These are phyloP conservation scores for Neoarius graeffei DNA, from an alignment of 2,113 vertebrate species.

Conservation along the genomic window DNA sequence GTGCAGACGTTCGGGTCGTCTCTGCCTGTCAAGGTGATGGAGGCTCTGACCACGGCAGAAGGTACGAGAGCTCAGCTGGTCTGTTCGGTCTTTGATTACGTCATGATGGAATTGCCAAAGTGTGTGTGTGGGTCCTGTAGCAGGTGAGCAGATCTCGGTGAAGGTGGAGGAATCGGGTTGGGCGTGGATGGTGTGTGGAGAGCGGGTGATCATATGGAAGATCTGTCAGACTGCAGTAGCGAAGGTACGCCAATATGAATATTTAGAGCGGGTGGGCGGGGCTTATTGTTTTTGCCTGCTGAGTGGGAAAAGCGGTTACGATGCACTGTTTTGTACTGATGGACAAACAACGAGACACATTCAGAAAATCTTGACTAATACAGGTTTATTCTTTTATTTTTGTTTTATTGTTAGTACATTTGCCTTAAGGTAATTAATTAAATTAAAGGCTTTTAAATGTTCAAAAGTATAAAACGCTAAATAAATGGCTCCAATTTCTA, in stretches of 20 bases:
- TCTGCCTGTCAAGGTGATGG: conserved; percentile 95
- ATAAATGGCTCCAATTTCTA: background rate
- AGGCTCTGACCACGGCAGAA: conserved; percentile 84
- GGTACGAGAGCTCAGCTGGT: conserved; percentile 65
- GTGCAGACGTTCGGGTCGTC: conserved; percentile 89
- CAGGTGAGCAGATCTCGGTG: conserved; percentile 81
- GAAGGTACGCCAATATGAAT: conserved; percentile 70
- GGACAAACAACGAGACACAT: background rate
- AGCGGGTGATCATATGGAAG: conserved; percentile 92
- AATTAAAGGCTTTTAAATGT: background rate
- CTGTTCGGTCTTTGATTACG: background rate
- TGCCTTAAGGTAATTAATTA: background rate
- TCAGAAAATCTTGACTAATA: background rate
- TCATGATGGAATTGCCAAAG: background rate
- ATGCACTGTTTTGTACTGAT: background rate
- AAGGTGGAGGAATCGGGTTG: conserved; percentile 87
- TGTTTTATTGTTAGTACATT: background rate
- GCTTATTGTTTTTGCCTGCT: too few relatives aligned
- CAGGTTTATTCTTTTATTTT: background rate
- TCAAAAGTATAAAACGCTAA: background rate
- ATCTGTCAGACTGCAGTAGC: conserved; percentile 84
- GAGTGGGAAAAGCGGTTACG: background rate
- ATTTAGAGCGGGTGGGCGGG: background rate
- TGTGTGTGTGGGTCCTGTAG: conserved; percentile 61
- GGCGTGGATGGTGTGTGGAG: conserved; percentile 91